These are phyloP conservation scores for Drosophila kikkawai DNA, from an alignment of 1,140 invertebrate genomes.

Conservation along the genomic window DNA sequence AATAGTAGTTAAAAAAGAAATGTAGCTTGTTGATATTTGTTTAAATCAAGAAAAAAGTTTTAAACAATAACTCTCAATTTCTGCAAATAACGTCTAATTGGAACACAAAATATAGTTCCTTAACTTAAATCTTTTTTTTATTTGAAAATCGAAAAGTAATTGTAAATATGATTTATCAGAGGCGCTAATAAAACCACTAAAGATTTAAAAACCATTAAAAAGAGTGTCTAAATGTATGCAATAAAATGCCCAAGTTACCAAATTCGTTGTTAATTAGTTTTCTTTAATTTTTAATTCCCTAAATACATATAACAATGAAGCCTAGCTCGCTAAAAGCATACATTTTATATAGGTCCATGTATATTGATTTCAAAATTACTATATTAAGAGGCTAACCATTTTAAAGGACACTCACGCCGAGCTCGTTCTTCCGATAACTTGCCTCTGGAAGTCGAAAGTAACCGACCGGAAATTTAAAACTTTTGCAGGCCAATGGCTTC, in stretches of 20 bases:
- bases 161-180: too few relatives aligned
- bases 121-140: too few relatives aligned
- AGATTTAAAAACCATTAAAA: too few relatives aligned
- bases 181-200: too few relatives aligned
- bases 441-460: conserved; percentile 9
- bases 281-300: background rate
- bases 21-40: too few relatives aligned
- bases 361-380: conserved; percentile 3
- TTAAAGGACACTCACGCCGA: background rate
- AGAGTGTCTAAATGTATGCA: too few relatives aligned
- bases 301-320: background rate
- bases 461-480: conserved; percentile 31
- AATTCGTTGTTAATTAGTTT: background rate
- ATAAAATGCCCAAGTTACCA: too few relatives aligned
- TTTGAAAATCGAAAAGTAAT: too few relatives aligned
- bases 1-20: background rate
- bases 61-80: too few relatives aligned
- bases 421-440: background rate
- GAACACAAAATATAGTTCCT: too few relatives aligned
- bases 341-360: background rate
- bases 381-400: background rate
- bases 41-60: too few relatives aligned
- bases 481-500: conserved; percentile 36
- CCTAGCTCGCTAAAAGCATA: background rate
- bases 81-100: too few relatives aligned